Percentiles rank a stretch among this genome's conserved stretches.
Evolutionary conservation across 2,888 invertebrate species (phyloP).

Genomic region (Macaria notata): DNA sequence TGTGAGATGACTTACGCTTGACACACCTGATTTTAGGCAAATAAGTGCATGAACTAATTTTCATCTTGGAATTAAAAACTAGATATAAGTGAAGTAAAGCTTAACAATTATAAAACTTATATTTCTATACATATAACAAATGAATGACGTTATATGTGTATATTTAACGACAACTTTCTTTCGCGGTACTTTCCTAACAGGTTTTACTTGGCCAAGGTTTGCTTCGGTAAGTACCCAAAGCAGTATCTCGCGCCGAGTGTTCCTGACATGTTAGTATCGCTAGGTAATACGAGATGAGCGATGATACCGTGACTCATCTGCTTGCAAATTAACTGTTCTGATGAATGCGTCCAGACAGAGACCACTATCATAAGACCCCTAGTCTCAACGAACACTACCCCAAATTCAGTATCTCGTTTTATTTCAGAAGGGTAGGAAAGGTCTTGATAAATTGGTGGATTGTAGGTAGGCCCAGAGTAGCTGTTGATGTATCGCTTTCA

Average conservation of each 20-base stretch:
- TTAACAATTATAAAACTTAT: too few species aligned
- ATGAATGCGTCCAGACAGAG: slow-evolving; percentile 65
- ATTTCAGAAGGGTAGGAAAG: slow-evolving; percentile 34
- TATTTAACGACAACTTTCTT: too few species aligned
- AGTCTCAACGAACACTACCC: slow-evolving; percentile 25
- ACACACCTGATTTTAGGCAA: too few species aligned
- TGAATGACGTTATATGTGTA: too few species aligned
- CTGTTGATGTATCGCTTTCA: slow-evolving; percentile 74
- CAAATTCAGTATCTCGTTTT: slow-evolving; percentile 28
- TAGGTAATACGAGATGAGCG: slow-evolving; percentile 67
- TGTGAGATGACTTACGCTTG: too few species aligned
- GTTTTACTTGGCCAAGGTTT: too few species aligned
- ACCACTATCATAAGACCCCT: slow-evolving; percentile 50
- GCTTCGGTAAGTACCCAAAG: neutral
- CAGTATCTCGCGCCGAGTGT: slow-evolving; percentile 48
- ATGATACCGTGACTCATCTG: slow-evolving; percentile 75
- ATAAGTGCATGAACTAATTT: too few species aligned
- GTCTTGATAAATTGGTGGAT: slow-evolving; percentile 46
- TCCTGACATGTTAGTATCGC: slow-evolving; percentile 52
- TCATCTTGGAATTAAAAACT: too few species aligned
- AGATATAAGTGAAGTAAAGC: too few species aligned
- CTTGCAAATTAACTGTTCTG: slow-evolving; percentile 78
- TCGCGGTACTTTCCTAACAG: too few species aligned
- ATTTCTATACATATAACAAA: too few species aligned
- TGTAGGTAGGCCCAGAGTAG: slow-evolving; percentile 60